Conservation (phyloP, 2,888 invertebrate genomes). For the Diadegma fenestrale region DNA sequence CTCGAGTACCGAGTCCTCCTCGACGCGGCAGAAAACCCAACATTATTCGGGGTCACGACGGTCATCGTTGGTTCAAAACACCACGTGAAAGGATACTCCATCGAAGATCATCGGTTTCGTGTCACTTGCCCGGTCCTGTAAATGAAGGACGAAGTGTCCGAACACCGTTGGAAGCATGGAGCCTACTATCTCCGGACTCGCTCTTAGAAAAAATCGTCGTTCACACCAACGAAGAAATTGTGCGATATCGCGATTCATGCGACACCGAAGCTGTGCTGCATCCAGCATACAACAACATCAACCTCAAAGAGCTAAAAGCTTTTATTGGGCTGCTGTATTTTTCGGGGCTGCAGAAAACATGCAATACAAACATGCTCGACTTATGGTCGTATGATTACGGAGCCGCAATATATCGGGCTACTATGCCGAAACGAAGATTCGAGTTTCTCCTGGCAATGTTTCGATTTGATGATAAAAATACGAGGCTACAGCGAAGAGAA, state of each 20-base stretch:
- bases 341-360: slow-evolving; percentile 25
- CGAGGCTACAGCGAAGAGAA: slow-evolving; percentile 59
- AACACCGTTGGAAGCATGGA: slow-evolving; percentile 14
- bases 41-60: neutral
- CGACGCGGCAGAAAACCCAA: neutral
- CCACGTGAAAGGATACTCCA: neutral
- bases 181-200: neutral
- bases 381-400: slow-evolving; percentile 9
- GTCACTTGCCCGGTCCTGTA: neutral
- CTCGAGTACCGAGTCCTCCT: neutral
- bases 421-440: slow-evolving; percentile 65
- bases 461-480: slow-evolving; percentile 69
- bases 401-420: slow-evolving; percentile 38
- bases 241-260: neutral
- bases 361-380: neutral
- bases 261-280: neutral
- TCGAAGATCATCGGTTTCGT: neutral
- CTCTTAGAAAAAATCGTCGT: neutral
- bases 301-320: slow-evolving; percentile 4
- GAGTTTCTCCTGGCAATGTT: slow-evolving; percentile 58
- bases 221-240: neutral
- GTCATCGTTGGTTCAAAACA: neutral
- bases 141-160: neutral
- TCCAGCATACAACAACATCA: neutral
- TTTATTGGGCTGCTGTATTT: slow-evolving; percentile 7